A percentile compares a stretch with the other conserved stretches of the same genome.
These are phyloP conservation scores for Herpailurus yagouaroundi DNA, from an alignment of 2,113 vertebrate species.

Conservation along the genomic window DNA sequence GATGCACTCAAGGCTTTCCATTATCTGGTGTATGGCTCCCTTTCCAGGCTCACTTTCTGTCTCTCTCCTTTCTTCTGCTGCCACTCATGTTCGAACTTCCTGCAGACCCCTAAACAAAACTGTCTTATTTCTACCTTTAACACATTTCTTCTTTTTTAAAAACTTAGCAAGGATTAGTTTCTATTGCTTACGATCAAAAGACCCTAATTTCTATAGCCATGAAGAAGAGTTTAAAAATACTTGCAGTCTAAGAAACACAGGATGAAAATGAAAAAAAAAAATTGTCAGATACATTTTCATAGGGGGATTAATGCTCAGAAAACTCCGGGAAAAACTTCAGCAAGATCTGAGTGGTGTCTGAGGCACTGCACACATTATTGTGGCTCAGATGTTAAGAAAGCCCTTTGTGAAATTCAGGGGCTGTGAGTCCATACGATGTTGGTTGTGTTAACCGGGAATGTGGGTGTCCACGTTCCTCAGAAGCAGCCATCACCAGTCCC, in stretches of 20 bases:
- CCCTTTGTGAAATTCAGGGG: not conserved
- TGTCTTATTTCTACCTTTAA: not conserved
- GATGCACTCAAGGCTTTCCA: not conserved
- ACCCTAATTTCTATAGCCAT: not conserved
- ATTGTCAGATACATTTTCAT: not conserved
- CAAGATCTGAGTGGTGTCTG: not conserved
- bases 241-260: not conserved
- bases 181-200: not conserved
- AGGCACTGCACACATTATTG: fast-evolving
- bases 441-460: not conserved
- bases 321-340: not conserved
- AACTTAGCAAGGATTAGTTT: not conserved
- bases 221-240: not conserved
- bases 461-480: not conserved
- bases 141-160: not conserved
- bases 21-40: not conserved
- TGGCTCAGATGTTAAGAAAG: not conserved
- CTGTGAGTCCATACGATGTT: not conserved
- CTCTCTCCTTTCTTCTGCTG: not conserved
- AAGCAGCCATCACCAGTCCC: not conserved
- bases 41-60: not conserved
- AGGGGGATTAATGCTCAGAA: not conserved
- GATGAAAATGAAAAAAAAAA: constrained; percentile 15
- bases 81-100: not conserved
- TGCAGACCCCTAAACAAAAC: not conserved